Conservation (phyloP, 2,113 vertebrate species). For the Nipponia nippon region DNA sequence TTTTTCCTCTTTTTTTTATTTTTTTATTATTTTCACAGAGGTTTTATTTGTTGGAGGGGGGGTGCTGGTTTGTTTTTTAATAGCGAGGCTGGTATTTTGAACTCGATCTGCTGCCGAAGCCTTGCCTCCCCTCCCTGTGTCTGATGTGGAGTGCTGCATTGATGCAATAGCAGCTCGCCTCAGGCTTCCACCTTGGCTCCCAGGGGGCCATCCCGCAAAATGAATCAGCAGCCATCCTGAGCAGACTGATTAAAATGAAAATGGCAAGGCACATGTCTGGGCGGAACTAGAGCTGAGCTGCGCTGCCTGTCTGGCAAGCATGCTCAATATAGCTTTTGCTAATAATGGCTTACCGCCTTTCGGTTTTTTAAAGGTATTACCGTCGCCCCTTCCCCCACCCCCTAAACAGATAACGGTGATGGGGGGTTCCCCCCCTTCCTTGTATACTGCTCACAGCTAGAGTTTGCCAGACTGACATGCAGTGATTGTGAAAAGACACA, state of each 20-base stretch:
- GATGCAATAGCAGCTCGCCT: conserved; percentile 74
- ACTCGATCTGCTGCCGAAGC: neutral
- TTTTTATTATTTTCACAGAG: neutral
- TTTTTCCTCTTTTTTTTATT: neutral
- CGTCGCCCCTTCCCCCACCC: conserved; percentile 32
- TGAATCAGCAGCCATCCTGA: conserved; percentile 86
- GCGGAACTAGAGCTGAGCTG: conserved; percentile 77
- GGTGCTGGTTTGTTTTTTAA: neutral
- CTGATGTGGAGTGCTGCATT: conserved; percentile 68
- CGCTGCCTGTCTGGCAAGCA: conserved; percentile 86
- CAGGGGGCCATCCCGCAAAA: conserved; percentile 82
- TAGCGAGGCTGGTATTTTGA: conserved; percentile 36
- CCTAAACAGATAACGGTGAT: neutral
- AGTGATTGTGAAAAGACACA: conserved; percentile 27
- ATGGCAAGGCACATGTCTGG: conserved; percentile 86
- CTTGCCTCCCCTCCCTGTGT: conserved; percentile 42
- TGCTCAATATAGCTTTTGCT: conserved; percentile 88
- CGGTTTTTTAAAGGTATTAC: conserved; percentile 72
- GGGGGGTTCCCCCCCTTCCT: neutral
- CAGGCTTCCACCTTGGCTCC: conserved; percentile 78
- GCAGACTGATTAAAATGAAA: conserved; percentile 85
- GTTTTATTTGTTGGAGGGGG: neutral
- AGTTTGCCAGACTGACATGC: conserved; percentile 40
- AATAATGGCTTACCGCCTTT: conserved; percentile 84
- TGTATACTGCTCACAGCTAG: conserved; percentile 27